Base-by-base conservation (phyloP, 2,113 vertebrate genomes). In the Ophthalmolycus amberensis region DNA sequence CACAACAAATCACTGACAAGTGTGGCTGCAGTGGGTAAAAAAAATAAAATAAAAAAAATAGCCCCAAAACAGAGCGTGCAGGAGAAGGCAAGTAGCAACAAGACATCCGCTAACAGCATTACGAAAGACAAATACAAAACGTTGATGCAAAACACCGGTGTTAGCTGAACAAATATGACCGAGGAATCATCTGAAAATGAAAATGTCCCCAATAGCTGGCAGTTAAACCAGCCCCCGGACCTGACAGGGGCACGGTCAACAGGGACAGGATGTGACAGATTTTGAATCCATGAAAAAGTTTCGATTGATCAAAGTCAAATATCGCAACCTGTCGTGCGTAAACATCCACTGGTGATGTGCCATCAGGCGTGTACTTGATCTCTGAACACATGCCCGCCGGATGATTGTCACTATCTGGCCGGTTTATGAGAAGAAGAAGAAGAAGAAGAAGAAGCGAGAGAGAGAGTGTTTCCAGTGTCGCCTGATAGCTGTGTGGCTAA, bases 251-350 rank as follows among this genome's bases (percentile, higher is more conserved):
- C 65, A 20, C 70, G 44, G 77, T 48, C 86, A 83, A 70, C 90
- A 87, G 81, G 71, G 83, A 90, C 91, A 91, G 92, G 93, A 93
- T 91, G 85, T 88, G 86, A 83, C 78, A 88, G 74, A 89, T 79
- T 88, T 83, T 63, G 76, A 74, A 86, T 86, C 81, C 85, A 67
- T 27, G 42, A 72, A 85, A 34, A 92, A 92, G 54, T 93, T 93
- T 78, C 82, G 67, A 38, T 32, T 80, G 79, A 82, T 82, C 81
- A 63, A 34, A 75, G 48, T 78, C 9, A 70, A 82, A 85, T 54
- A 68, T 69, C 56, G 6, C 66, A 52, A 38, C 59, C 16, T 54
- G 22, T 27, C n/a, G 38, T 4, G 25, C 9, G 20, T 11, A 71
- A 74, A 78, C 38, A 38, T 22, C 14, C 48, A 15, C 34, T 9